These are phyloP conservation scores for Marcusenius ussheri DNA, from an alignment of 2,113 vertebrate species.

Conservation along the genomic window DNA sequence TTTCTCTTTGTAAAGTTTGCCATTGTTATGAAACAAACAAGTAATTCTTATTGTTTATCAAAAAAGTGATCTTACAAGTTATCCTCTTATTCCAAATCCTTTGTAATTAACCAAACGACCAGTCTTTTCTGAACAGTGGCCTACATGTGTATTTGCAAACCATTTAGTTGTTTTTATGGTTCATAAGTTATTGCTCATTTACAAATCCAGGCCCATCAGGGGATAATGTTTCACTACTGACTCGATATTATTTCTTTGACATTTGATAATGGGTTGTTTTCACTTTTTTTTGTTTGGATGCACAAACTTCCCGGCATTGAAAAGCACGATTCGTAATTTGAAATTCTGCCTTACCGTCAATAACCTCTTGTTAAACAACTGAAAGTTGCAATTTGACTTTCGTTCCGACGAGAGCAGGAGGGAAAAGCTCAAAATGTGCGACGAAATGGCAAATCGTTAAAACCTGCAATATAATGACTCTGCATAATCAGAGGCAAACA, in stretches of 20 bases:
- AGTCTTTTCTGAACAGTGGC: not conserved
- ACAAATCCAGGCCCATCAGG: not conserved
- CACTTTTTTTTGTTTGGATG: not conserved
- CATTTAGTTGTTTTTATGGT: not conserved
- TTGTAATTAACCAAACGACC: not conserved
- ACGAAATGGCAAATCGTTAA: slow-evolving; percentile 8
- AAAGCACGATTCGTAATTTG: slow-evolving; percentile 9
- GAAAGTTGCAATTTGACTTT: slow-evolving; percentile 20
- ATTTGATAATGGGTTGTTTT: not conserved
- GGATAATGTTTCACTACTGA: not conserved
- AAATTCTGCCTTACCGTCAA: slow-evolving; percentile 15
- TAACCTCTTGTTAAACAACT: slow-evolving; percentile 11
- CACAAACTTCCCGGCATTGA: slow-evolving; percentile 10
- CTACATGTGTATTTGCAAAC: not conserved
- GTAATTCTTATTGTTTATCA: not conserved
- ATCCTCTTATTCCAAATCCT: not conserved
- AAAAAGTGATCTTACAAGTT: not conserved
- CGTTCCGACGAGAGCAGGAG: not conserved
- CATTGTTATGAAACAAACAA: not conserved
- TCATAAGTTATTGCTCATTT: not conserved
- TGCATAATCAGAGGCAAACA: slow-evolving; percentile 8
- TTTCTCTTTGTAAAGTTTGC: not conserved
- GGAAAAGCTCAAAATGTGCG: not conserved
- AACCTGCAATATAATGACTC: slow-evolving; percentile 9
- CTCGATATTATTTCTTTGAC: not conserved